Evolutionary conservation across 2,888 invertebrate species (phyloP).

Genomic region (Tetrapedia diversipes): DNA sequence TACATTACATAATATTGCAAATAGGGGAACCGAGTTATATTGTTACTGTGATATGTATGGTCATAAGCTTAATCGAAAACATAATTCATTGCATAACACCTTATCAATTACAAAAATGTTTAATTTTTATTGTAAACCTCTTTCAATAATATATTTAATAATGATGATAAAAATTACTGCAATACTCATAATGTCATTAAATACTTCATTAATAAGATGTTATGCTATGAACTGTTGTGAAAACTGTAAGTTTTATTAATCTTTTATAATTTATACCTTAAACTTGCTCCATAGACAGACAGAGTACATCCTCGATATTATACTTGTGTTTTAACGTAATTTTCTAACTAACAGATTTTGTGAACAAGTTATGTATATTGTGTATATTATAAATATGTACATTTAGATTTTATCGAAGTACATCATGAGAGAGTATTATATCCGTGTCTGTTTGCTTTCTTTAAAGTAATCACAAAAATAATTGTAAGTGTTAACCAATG

Average conservation of each 20-base stretch:
- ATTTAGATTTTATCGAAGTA: constrained; percentile 51
- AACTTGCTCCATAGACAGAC: constrained; percentile 34
- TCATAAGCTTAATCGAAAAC: constrained; percentile 67
- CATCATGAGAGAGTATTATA: constrained; percentile 32
- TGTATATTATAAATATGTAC: constrained; percentile 59
- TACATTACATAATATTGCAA: constrained; percentile 43
- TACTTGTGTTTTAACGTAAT: constrained; percentile 55
- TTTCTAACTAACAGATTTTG: constrained; percentile 61
- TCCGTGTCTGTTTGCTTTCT: constrained; percentile 20
- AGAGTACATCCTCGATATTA: constrained; percentile 23
- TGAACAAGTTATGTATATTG: constrained; percentile 50
- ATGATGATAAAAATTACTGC: background rate
- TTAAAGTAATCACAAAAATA: constrained; percentile 28
- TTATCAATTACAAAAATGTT: constrained; percentile 24
- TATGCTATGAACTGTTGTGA: constrained; percentile 50
- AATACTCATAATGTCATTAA: background rate
- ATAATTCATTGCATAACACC: constrained; percentile 62
- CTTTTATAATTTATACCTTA: constrained; percentile 42
- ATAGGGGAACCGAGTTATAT: constrained; percentile 74
- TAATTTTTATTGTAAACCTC: constrained; percentile 7
- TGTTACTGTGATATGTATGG: constrained; percentile 80
- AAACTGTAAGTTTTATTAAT: constrained; percentile 33
- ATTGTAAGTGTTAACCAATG: constrained; percentile 17
- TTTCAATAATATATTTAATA: constrained; percentile 14
- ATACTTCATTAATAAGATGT: constrained; percentile 19